These are phyloP conservation scores for Ptiloglossa arizonensis DNA, from an alignment of 1,140 invertebrate species.

Conservation along the genomic window DNA sequence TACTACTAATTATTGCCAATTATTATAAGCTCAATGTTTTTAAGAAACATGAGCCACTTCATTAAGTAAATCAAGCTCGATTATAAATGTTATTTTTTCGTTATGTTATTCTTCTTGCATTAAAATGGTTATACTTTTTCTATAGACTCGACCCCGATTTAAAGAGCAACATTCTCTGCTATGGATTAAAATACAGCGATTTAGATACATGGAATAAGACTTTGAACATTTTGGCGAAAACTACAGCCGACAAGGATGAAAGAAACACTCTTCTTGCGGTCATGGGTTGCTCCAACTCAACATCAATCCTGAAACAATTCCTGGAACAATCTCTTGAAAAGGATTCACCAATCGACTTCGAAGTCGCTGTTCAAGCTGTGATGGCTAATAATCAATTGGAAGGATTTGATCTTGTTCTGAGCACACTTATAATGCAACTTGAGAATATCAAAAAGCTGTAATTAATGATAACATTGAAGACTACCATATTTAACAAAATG, in stretches of 20 bases:
- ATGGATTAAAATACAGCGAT: conserved; percentile 85
- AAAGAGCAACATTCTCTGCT: conserved; percentile 84
- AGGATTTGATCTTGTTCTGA: conserved; percentile 77
- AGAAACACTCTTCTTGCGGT: not conserved
- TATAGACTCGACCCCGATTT: conserved; percentile 83
- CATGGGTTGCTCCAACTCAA: conserved; percentile 52
- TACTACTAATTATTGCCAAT: too few species aligned
- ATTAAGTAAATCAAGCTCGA: too few species aligned
- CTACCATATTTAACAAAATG: not conserved
- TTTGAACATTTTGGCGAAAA: conserved; percentile 83
- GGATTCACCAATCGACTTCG: conserved; percentile 57
- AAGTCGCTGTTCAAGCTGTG: conserved; percentile 73
- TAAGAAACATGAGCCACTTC: too few species aligned
- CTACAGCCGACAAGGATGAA: conserved; percentile 71
- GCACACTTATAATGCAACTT: conserved; percentile 37
- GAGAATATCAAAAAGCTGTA: not conserved
- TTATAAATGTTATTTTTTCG: too few species aligned
- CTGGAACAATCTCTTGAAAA: conserved; percentile 26
- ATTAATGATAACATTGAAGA: not conserved
- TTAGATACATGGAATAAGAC: conserved; percentile 85
- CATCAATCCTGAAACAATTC: conserved; percentile 7
- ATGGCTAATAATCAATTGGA: conserved; percentile 74
- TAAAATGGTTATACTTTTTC: not conserved
- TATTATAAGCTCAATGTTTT: too few species aligned
- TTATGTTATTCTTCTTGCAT: too few species aligned